Base-by-base conservation (phyloP, 2,113 vertebrate species). In the Vireo altiloquus region DNA sequence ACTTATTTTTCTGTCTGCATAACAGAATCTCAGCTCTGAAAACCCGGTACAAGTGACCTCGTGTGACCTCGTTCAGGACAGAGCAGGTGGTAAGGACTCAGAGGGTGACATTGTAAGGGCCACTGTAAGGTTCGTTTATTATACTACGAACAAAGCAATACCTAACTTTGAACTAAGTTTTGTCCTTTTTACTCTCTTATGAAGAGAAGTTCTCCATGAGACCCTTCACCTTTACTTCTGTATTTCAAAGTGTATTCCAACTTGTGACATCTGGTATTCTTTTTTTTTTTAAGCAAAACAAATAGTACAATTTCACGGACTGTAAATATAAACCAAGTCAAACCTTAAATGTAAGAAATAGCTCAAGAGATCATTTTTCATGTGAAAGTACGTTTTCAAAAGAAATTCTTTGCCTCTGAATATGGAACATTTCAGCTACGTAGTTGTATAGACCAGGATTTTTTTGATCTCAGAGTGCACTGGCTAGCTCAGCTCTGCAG, bases 41-140 rank as follows among this genome's bases (percentile, higher is more conserved):
- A 89, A 52, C 4, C 6, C 46, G 30, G 17, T 27, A 40, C 40
- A 21, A 82, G 76, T n/a, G 85, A 54, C 30, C 33, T 2, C 16
- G 12, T 15, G 47, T 17, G 19, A 7, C 24, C n/a, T 69, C 22
- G 35, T 31, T 37, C 1, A 83, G 8, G 25, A 49, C 17, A 65
- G 42, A 53, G 8, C 7, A 61, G 27, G 27, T 63, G 4, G 1
- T 13, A 89, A 87, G 54, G 30, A 23, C 2, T 6, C 6, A 54
- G 14, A 5, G 50, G 10, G 57, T 19, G 11, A 5, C 33, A 54
- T 27, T 80, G 4, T 52, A 60, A 33, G 20, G 50, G 7, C 15
- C 28, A 5, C 28, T 44, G 6, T 31, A 47, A 47, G 4, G 2
- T 53, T n/a, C 0, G 0, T 50, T 83, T 57, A 50, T 14, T 56